Evolutionary conservation across 2,888 invertebrate species (phyloP).

Genomic region (Eupithecia centaureata): DNA sequence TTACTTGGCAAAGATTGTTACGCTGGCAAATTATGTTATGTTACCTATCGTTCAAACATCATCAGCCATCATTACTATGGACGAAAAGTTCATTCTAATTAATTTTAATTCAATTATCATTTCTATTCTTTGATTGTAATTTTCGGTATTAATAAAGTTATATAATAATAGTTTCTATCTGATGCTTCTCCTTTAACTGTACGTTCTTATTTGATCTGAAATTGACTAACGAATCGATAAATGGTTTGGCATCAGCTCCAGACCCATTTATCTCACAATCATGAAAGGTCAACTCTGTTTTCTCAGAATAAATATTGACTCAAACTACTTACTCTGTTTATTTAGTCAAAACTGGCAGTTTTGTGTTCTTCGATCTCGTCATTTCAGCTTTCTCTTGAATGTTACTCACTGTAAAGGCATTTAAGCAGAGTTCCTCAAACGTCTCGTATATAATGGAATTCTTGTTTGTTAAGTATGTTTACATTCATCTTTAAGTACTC

Average conservation of each 20-base stretch:
- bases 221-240: slow-evolving; percentile 39
- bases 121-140: no score
- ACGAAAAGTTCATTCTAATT: background rate
- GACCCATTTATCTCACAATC: slow-evolving; percentile 32
- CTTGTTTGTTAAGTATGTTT: slow-evolving; percentile 1
- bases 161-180: background rate
- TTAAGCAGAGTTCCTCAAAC: background rate
- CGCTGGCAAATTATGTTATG: background rate
- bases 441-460: background rate
- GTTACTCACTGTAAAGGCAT: slow-evolving; percentile 5
- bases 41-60: background rate
- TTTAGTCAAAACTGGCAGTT: background rate
- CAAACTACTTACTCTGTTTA: slow-evolving; percentile 14
- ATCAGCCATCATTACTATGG: background rate
- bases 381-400: slow-evolving; percentile 5
- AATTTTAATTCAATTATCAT: background rate
- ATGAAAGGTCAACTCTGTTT: slow-evolving; percentile 39
- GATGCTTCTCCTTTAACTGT: background rate
- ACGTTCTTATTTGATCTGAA: slow-evolving; percentile 2
- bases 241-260: slow-evolving; percentile 40
- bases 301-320: slow-evolving; percentile 33
- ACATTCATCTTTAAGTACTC: slow-evolving; percentile 10
- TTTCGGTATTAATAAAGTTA: no score
- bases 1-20: background rate
- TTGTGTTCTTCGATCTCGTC: slow-evolving; percentile 13